phyloP scores from a whole-genome alignment of 30 jellyfish, hydroid and myxozoan genomes.

The Rhopilema esculentum region DNA sequence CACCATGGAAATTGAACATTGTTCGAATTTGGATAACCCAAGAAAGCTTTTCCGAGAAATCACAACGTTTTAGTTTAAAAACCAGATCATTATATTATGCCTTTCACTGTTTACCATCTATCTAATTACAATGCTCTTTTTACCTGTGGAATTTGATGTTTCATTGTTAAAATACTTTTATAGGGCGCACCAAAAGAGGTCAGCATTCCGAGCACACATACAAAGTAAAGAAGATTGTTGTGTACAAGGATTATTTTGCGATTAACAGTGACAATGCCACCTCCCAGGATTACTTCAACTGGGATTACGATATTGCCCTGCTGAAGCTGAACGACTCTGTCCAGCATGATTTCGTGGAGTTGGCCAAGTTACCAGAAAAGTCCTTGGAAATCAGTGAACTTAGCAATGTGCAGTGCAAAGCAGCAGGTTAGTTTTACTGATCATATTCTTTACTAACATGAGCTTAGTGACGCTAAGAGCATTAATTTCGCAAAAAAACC shows the following conservation, averaged over 20 bases:
- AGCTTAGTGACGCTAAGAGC: too few relatives aligned
- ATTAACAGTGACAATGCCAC: background rate
- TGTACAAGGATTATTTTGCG: slow-evolving; percentile 4
- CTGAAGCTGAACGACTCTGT: slow-evolving; percentile 15
- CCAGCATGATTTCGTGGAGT: background rate
- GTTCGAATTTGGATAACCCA: too few relatives aligned
- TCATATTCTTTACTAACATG: too few relatives aligned
- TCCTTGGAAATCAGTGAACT: background rate
- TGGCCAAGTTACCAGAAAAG: slow-evolving; percentile 10
- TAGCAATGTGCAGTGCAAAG: background rate
- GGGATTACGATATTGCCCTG: slow-evolving; percentile 67
- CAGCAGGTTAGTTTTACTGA: slow-evolving; percentile 64
- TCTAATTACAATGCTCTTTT: too few relatives aligned
- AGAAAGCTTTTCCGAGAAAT: too few relatives aligned
- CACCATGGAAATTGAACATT: too few relatives aligned
- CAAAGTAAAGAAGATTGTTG: slow-evolving; percentile 27
- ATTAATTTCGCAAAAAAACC: too few relatives aligned
- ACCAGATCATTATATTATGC: too few relatives aligned
- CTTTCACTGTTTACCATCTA: too few relatives aligned
- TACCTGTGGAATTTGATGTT: too few relatives aligned
- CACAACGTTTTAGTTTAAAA: too few relatives aligned
- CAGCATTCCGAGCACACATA: slow-evolving; percentile 4
- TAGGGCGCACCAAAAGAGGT: background rate
- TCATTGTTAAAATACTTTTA: background rate
- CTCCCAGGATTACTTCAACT: slow-evolving; percentile 18